These are phyloP conservation scores for Callimorpha dominula DNA, from an alignment of 2,888 invertebrate genomes.

Conservation along the genomic window DNA sequence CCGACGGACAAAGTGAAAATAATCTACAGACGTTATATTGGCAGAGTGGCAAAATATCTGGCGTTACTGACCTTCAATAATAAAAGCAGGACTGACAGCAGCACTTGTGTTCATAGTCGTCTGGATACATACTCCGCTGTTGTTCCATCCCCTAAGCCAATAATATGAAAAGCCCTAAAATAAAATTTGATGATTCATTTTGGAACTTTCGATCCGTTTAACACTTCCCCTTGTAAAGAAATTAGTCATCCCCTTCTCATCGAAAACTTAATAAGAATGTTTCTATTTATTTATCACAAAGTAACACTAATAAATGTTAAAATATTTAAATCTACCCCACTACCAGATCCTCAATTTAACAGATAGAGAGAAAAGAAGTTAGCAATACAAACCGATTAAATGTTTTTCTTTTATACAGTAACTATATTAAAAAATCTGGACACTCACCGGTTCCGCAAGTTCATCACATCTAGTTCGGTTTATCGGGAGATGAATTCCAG, in stretches of 20 bases:
- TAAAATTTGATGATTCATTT: background rate
- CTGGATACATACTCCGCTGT: slow-evolving; percentile 90
- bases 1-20: too few species aligned
- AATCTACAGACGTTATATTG: too few species aligned
- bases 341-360: background rate
- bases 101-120: slow-evolving; percentile 91
- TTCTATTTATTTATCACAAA: too few species aligned
- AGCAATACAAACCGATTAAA: background rate
- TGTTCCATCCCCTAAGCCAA: slow-evolving; percentile 90
- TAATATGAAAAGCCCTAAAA: slow-evolving; percentile 76
- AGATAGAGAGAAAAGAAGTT: background rate
- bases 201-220: background rate
- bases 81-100: slow-evolving; percentile 94
- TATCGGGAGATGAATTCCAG: slow-evolving; percentile 75
- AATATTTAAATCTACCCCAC: too few species aligned
- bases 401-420: background rate
- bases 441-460: slow-evolving; percentile 56
- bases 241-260: too few species aligned
- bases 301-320: too few species aligned
- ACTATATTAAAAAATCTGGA: background rate
- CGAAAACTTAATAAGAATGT: too few species aligned
- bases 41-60: background rate
- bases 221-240: background rate
- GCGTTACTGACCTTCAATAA: slow-evolving; percentile 87
- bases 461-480: slow-evolving; percentile 60